Evolutionary conservation across 2,888 invertebrate species (phyloP), one percentile per base, ranked within the genome.

Genomic region (Athalia rosae): DNA sequence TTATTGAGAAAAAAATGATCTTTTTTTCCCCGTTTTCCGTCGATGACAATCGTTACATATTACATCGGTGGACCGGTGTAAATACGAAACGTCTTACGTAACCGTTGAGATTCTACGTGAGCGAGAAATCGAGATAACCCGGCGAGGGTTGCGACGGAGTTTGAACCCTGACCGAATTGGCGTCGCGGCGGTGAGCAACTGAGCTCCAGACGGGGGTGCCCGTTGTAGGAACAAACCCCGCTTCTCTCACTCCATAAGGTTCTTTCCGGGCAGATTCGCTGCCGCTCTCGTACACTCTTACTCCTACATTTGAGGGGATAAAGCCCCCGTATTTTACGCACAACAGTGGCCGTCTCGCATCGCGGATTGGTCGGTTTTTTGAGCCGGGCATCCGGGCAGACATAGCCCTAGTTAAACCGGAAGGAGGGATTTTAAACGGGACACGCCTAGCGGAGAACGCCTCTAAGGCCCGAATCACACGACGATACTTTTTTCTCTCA

Each of bases 321-420:
- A 85, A 85, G 82, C 63, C 80, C 48, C 73, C 79, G 79, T 81
- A 81, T 86, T 87, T 85, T 83, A 82, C 82, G 80, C 77, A 79
- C 83, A 81, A 85, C 86, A 89, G 89, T 89, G 87, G 89, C 89
- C 87, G 87, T 89, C 89, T 89, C 89, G 88, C 85, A 84, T 87
- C 87, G 83, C 85, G 86, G 89, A 89, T 89, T 89, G 89, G 89
- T 89, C 87, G 85, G 87, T 89, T 89, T 89, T 89, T 89, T 89
- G 84, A 86, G 84, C 84, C 85, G 83, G 82, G 83, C 85, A 84
- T 85, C 85, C 84, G 84, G 84, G 84, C 84, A 87, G 86, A 87
- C 89, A 89, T 89, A 89, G 87, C 89, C 89, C 89, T 89, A 89
- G 86, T 89, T 89, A 89, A 77, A 79, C 79, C 77, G 66, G 85